phyloP scores from a whole-genome alignment of 2,888 invertebrate species.

The Drosophila ochracea region DNA sequence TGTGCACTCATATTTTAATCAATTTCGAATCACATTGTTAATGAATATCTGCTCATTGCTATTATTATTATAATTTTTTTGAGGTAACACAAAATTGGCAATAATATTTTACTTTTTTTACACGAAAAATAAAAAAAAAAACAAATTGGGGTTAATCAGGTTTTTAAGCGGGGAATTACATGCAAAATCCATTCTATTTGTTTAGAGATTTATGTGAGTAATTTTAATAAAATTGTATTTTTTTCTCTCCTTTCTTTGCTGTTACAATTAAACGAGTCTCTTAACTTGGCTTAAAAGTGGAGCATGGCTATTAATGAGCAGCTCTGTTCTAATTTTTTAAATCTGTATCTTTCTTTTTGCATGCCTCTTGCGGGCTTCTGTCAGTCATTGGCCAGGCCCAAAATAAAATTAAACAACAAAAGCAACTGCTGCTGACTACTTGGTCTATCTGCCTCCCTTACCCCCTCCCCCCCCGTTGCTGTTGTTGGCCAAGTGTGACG shows the following conservation, averaged over 20 bases:
- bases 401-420: neutral
- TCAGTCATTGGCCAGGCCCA: conserved; percentile 55
- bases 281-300: conserved; percentile 40
- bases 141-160: conserved; percentile 53
- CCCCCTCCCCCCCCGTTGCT: neutral
- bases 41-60: conserved; percentile 27
- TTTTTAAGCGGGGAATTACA: neutral
- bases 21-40: conserved; percentile 44
- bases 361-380: conserved; percentile 34
- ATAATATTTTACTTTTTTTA: conserved; percentile 28
- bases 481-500: conserved; percentile 73
- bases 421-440: conserved; percentile 5
- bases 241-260: conserved; percentile 8
- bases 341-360: conserved; percentile 3
- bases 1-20: conserved; percentile 44
- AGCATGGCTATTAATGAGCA: conserved; percentile 67
- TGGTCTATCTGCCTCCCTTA: neutral
- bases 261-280: conserved; percentile 29
- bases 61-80: conserved; percentile 1
- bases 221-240: conserved; percentile 18
- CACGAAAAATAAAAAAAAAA: conserved; percentile 8
- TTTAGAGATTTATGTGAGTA: neutral
- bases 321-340: conserved; percentile 22
- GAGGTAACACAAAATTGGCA: conserved; percentile 27
- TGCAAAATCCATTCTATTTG: conserved; percentile 12